Percentiles rank a stretch among this genome's conserved stretches.
Evolutionary conservation across 2,888 invertebrate genomes (phyloP).

Genomic region (Callyntrura sp.): DNA sequence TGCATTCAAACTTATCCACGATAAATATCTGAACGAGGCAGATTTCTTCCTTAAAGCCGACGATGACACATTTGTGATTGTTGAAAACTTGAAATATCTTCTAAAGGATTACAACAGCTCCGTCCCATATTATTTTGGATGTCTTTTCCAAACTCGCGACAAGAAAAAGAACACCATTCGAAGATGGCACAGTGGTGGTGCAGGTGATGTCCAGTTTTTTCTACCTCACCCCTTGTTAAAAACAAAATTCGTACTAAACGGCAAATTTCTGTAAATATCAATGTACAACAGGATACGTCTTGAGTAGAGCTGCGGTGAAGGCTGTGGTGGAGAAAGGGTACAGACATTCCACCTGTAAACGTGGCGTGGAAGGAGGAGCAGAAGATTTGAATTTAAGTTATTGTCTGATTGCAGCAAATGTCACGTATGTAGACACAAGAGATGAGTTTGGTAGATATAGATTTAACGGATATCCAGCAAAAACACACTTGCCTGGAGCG

Average conservation of each 20-base stretch:
- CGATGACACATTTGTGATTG: conserved; percentile 89
- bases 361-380: conserved; percentile 89
- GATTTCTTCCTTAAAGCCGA: conserved; percentile 98
- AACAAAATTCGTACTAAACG: too few relatives aligned
- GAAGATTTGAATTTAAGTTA: conserved; percentile 96
- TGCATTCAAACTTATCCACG: conserved; percentile 94
- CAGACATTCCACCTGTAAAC: conserved; percentile 89
- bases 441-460: conserved; percentile 93
- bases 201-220: conserved; percentile 85
- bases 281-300: conserved; percentile 97
- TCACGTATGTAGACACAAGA: conserved; percentile 94
- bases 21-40: conserved; percentile 92
- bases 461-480: conserved; percentile 97
- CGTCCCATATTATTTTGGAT: conserved; percentile 95
- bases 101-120: conserved; percentile 90
- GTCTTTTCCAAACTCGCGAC: conserved; percentile 90
- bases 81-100: conserved; percentile 97
- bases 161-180: background rate
- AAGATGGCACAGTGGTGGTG: conserved; percentile 92
- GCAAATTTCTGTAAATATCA: too few relatives aligned
- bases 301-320: conserved; percentile 93
- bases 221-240: too few relatives aligned
- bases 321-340: conserved; percentile 92
- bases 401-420: conserved; percentile 93
- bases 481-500: conserved; percentile 95